Evolutionary conservation across 2,888 invertebrate genomes (phyloP), one percentile per base, ranked within the genome.

Genomic region (Lasioglossum calceatum): DNA sequence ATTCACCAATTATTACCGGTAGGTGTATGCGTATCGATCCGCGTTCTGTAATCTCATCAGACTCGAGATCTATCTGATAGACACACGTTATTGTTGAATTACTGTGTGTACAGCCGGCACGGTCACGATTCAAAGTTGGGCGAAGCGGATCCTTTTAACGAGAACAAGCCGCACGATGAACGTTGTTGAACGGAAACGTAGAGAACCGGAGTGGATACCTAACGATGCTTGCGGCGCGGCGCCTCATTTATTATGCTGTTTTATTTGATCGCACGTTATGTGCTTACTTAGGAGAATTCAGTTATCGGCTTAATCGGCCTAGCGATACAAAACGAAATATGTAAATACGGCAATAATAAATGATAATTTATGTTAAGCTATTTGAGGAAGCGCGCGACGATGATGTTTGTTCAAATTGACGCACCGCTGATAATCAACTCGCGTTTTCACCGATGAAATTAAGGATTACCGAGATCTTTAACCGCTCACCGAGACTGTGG

Each of bases 1-100:
- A 90, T 89, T 81, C 72, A 74, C 81, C 80, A 89, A 89, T 90
- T 89, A 88, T 64, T 79, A 72, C 58, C 71, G 42, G n/a, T 80
- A 23, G 36, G 79, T 74, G 58, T 81, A 39, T 42, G 77, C 75
- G 79, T 84, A 85, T 78, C 90, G 64, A 79, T 50, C 74, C 81
- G 39, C 79, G 72, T 67, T 64, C 82, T 79, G 82, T 79, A 84
- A 85, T 82, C 87, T 87, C 82, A 82, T 88, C 87, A 88, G 81
- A 82, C 88, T 84, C 85, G 75, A 81, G 75, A 73, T 80, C 70
- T 72, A 50, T 44, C 71, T 39, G 72, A 76, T 73, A 39, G 74
- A 67, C 71, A 16, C 32, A n/a, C 19, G 58, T 23, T 81, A 44
- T n/a, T 39, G 27, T 64, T 32, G 67, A 19, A 67, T 61, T 19